phyloP scores from a whole-genome alignment of 1,140 invertebrate species.

The Popillia japonica region DNA sequence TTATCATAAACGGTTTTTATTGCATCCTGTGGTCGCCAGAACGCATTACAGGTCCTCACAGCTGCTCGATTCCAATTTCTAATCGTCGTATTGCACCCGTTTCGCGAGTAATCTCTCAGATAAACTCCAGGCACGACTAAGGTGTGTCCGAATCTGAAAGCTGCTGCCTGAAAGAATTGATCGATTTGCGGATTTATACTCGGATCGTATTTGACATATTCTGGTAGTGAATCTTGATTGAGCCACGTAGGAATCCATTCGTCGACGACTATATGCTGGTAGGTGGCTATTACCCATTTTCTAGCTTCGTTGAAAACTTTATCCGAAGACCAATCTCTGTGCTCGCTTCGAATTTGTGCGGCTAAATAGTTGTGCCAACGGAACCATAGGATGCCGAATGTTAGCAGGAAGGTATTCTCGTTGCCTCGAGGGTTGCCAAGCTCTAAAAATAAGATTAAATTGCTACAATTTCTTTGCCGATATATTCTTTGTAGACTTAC shows the following conservation, averaged over 20 bases:
- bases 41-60: slow-evolving; percentile 73
- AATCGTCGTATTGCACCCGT: slow-evolving; percentile 54
- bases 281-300: slow-evolving; percentile 68
- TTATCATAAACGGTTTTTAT: slow-evolving; percentile 45
- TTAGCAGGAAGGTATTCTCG: slow-evolving; percentile 67
- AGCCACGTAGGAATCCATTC: slow-evolving; percentile 66
- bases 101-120: slow-evolving; percentile 57
- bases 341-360: slow-evolving; percentile 54
- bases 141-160: slow-evolving; percentile 75
- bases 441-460: slow-evolving; percentile 60
- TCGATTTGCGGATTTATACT: slow-evolving; percentile 73
- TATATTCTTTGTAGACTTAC: slow-evolving; percentile 60
- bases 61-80: slow-evolving; percentile 52
- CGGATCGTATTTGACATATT: slow-evolving; percentile 70
- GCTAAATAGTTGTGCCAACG: slow-evolving; percentile 71
- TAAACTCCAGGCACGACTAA: slow-evolving; percentile 66
- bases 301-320: slow-evolving; percentile 68
- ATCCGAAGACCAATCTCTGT: slow-evolving; percentile 59
- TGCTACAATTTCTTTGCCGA: not conserved
- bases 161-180: slow-evolving; percentile 74
- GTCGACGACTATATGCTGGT: slow-evolving; percentile 65
- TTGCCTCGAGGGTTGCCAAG: slow-evolving; percentile 70
- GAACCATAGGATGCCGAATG: slow-evolving; percentile 69
- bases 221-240: slow-evolving; percentile 47
- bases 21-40: slow-evolving; percentile 67